These are phyloP conservation scores for Nothobranchius furzeri DNA, from an alignment of 2,113 vertebrate genomes.

Conservation along the genomic window DNA sequence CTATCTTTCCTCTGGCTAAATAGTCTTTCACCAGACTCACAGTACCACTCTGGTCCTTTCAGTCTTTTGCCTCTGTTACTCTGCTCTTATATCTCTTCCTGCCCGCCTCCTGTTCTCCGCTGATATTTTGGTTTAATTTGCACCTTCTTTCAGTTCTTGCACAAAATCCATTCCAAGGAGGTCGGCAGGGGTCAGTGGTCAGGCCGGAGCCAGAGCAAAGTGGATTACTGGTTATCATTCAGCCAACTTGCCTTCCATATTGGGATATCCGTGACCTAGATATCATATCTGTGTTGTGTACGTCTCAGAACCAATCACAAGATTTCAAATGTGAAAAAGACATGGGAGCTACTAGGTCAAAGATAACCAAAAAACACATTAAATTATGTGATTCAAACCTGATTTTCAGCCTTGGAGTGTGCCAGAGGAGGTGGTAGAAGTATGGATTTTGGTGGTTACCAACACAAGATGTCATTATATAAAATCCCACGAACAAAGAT, in stretches of 20 bases:
- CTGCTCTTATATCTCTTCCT: conserved; percentile 16
- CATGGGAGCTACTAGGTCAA: conserved; percentile 1
- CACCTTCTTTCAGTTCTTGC: conserved; percentile 84
- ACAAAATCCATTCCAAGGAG: conserved; percentile 93
- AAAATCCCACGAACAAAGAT: conserved; percentile 19
- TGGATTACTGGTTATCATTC: conserved; percentile 88
- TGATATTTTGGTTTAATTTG: conserved; percentile 88
- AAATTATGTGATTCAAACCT: conserved; percentile 56
- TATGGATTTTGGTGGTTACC: conserved; percentile 37
- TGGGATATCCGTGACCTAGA: conserved; percentile 56
- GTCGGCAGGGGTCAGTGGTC: conserved; percentile 86
- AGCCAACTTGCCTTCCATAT: conserved; percentile 68
- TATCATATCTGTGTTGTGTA: conserved; percentile 49
- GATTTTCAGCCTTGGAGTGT: conserved; percentile 40
- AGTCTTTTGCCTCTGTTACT: conserved; percentile 54
- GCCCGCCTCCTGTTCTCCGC: conserved; percentile 30
- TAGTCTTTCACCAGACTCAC: conserved; percentile 72
- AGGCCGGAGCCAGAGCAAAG: conserved; percentile 77
- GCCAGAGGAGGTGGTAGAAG: conserved; percentile 1
- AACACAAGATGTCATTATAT: conserved; percentile 16
- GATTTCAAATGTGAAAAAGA: conserved; percentile 57
- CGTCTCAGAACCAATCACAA: conserved; percentile 51
- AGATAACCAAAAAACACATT: conserved; percentile 40
- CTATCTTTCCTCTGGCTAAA: conserved; percentile 89
- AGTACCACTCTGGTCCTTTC: conserved; percentile 20